Evolutionary conservation across 2,888 invertebrate genomes (phyloP), one percentile per base, ranked within the genome.

Genomic region (Leptarthrus brevirostris): DNA sequence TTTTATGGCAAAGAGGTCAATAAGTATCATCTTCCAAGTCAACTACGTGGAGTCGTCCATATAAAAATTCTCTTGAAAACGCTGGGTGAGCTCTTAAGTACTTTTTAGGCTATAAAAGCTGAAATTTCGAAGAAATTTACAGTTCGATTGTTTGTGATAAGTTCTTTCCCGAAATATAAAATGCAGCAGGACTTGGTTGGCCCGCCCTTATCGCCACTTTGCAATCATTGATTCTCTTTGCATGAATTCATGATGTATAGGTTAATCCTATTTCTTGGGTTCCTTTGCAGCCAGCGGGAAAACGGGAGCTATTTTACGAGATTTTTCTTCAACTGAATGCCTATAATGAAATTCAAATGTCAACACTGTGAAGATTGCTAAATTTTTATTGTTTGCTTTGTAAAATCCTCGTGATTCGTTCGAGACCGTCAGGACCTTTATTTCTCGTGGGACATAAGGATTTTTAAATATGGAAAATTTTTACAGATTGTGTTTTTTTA

Each of bases 281-380:
- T 12, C n/a, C 22, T 24, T 12, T 10, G 12, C 56, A 24, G 10
- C 5, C 16, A 14, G 3, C 22, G 20, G 22, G 1, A 18, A 8
- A 10, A 10, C 12, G 6, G 8, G 56, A 56, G 30, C 30, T 30
- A 16, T 30, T 56, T 56, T 56, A 56, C 30, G 56, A 56, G 56
- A 14, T 56, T 56, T 56, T 56, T 30, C 16, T 30, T 56, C 26
- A 16, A 56, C 10, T 56, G 30, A 14, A 10, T 16, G 24, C 24
- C 24, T 56, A 30, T 56, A 56, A 56, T 56, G 56, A 56, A 30
- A 56, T 56, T 56, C 56, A 56, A 56, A 56, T 56, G 56, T 30
- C 56, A 56, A 56, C 56, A 56, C 26, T 16, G 26, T 14, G 56
- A 56, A 30, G 26, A 56, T 30, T 56, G 30, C 26, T 5, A 30